Base-by-base conservation (phyloP, 2,888 invertebrate species). In the Trachelus tabidus region DNA sequence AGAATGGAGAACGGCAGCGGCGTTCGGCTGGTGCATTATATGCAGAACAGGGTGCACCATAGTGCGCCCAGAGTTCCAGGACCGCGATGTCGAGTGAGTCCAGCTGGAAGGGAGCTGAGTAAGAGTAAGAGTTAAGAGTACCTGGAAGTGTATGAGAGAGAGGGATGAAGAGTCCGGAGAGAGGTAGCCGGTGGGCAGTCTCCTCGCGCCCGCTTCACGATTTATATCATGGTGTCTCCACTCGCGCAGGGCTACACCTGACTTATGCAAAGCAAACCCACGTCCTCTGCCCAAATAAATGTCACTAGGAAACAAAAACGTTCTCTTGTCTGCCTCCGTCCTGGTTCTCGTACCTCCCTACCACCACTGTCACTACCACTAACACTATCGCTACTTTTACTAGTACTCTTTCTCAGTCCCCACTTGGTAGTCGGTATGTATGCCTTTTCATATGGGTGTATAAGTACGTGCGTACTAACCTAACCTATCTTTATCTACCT, bases 261-360 rank as follows among this genome's bases (percentile, higher is more conserved):
- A 91, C 90, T 90, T 91, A 91, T 91, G 90, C 90, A 90, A 91
- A 90, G 87, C 85, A 87, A 87, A 85, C 82, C 86, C 85, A 81
- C 81, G 80, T 85, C 87, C 83, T 82, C 83, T 83, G 85, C 86
- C 90, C 88, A 89, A 91, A 90, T 90, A 90, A 90, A 90, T 89
- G 89, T 90, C 90, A 89, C 89, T 83, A 85, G 86, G 84, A 87
- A 91, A 90, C 89, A 89, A 89, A 90, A 90, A 90, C 89, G 88
- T 77, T 84, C 84, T 85, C 86, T 84, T 84, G 86, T 85, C 86
- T 80, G 83, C 75, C 82, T 79, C 81, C 73, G 73, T 75, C 75
- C 78, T 76, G 76, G 76, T 79, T 69, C 77, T 75, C 75, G 80
- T 81, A 79, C 82, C 82, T 77, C 79, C 81, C 79, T 80, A 78